A percentile compares a stretch with the other conserved stretches of the same genome.
phyloP scores from a whole-genome alignment of 2,113 vertebrate genomes.

The Myodes glareolus region DNA sequence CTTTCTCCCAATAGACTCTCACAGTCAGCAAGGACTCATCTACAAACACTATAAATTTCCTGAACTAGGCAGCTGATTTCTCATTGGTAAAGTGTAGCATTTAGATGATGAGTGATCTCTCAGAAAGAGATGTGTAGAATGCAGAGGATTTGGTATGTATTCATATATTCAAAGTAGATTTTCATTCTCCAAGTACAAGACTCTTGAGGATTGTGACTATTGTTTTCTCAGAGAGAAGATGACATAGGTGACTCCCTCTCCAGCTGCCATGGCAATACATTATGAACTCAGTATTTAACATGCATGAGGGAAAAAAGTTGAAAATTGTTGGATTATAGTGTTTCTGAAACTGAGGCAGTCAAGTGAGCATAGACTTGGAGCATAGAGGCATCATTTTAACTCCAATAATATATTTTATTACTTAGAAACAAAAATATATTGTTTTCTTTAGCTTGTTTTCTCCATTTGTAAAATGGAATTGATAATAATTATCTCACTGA shows the following conservation, averaged over 20 bases:
- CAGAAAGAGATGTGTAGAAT: background rate
- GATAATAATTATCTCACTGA: background rate
- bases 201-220: background rate
- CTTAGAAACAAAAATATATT: background rate
- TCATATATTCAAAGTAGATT: background rate
- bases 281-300: background rate
- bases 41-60: constrained; percentile 12
- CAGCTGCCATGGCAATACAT: background rate
- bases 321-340: background rate
- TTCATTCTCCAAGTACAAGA: background rate
- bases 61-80: background rate
- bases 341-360: background rate
- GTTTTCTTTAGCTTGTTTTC: constrained; percentile 12
- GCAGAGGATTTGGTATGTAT: background rate
- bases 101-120: background rate
- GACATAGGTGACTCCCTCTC: too few relatives aligned
- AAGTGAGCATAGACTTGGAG: background rate
- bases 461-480: background rate
- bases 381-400: background rate
- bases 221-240: background rate
- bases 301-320: background rate
- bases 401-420: background rate
- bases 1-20: background rate
- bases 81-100: background rate
- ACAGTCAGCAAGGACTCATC: background rate